Conservation (phyloP, 2,888 invertebrate species). For the Cantharis rufa region DNA sequence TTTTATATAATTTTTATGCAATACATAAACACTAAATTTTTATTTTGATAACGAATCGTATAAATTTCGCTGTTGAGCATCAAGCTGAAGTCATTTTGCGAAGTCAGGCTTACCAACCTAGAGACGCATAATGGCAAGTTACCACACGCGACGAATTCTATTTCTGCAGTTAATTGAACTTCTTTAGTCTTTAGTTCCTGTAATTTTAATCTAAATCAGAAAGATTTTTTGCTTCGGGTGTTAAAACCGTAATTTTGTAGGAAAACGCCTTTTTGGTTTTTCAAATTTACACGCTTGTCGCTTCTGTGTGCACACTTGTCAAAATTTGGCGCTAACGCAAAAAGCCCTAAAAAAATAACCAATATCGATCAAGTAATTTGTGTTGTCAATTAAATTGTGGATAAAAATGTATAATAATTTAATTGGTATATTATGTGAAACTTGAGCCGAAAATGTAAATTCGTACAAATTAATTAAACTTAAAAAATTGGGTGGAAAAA, state of each 20-base stretch:
- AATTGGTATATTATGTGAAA: background rate
- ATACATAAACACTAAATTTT: background rate
- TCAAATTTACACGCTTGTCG: background rate
- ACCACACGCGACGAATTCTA: background rate
- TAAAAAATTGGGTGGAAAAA: background rate
- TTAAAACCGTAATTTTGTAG: background rate
- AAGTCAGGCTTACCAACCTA: background rate
- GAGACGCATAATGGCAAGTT: background rate
- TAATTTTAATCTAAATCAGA: background rate
- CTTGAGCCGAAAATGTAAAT: background rate
- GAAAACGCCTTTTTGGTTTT: background rate
- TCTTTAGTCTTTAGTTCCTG: background rate
- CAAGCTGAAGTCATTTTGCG: background rate
- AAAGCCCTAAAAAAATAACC: slow-evolving; percentile 1
- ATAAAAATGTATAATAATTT: background rate
- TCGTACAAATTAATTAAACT: background rate
- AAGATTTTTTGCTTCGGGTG: background rate
- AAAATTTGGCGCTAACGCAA: background rate
- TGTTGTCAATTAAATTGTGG: slow-evolving; percentile 15
- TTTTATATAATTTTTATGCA: background rate
- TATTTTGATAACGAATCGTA: background rate
- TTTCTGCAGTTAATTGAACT: background rate
- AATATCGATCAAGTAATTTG: slow-evolving; percentile 18
- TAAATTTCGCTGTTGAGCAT: background rate
- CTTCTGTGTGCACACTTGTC: background rate